Percentiles rank a stretch among this genome's conserved stretches.
Evolutionary conservation across 23 tunicate species (phyloP).

Genomic region (Halocynthia roretzi): DNA sequence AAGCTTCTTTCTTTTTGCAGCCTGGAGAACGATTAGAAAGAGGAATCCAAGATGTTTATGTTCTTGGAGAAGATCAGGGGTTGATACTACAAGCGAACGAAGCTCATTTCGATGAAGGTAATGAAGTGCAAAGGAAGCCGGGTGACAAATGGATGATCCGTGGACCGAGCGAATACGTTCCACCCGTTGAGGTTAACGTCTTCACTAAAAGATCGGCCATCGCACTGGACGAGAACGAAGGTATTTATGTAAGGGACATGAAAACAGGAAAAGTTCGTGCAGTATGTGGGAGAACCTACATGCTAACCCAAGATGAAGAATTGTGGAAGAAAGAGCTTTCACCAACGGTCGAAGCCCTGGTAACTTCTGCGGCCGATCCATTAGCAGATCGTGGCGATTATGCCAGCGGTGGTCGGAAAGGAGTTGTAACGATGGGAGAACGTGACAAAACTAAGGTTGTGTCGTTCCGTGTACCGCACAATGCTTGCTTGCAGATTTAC

Average conservation of each 20-base stretch:
- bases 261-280: conserved; percentile 90
- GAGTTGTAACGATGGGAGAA: not conserved
- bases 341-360: conserved; percentile 56
- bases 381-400: conserved; percentile 58
- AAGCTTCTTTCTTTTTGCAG: conserved; percentile 79
- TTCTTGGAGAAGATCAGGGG: conserved; percentile 92
- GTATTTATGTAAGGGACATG: conserved; percentile 81
- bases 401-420: conserved; percentile 10
- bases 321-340: conserved; percentile 88
- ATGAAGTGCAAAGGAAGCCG: conserved; percentile 66
- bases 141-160: conserved; percentile 98
- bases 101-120: conserved; percentile 57
- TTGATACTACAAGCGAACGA: conserved; percentile 75
- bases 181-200: conserved; percentile 71
- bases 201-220: conserved; percentile 61
- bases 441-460: conserved; percentile 69
- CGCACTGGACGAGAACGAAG: conserved; percentile 85
- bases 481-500: conserved; percentile 88
- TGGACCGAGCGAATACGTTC: conserved; percentile 92
- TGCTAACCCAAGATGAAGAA: conserved; percentile 94
- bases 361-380: conserved; percentile 66
- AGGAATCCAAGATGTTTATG: conserved; percentile 89
- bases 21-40: conserved; percentile 76
- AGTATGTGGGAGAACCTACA: conserved; percentile 86
- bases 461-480: conserved; percentile 81